These are phyloP conservation scores for Drosophila azteca DNA, from an alignment of 1,140 invertebrate species.

Conservation along the genomic window DNA sequence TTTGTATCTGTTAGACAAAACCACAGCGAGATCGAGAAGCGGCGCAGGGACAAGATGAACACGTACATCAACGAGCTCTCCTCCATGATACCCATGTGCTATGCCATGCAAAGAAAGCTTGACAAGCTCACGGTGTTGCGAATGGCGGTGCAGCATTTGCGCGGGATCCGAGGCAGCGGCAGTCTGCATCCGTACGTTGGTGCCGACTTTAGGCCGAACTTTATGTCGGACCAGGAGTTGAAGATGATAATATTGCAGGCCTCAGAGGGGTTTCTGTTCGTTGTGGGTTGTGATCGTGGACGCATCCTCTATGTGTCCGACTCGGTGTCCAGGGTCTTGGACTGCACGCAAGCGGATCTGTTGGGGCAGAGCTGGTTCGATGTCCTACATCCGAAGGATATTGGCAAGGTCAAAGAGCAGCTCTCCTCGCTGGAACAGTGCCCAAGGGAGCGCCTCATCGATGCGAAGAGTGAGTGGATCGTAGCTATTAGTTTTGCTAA, in stretches of 20 bases:
- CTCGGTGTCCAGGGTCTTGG: constrained; percentile 92
- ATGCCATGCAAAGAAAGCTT: constrained; percentile 95
- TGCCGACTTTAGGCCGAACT: constrained; percentile 93
- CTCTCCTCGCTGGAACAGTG: constrained; percentile 95
- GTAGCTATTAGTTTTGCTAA: not conserved
- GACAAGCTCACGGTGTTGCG: constrained; percentile 96
- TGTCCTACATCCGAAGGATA: constrained; percentile 96
- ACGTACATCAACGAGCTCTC: constrained; percentile 96
- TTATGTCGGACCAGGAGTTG: constrained; percentile 94
- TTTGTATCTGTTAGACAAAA: constrained; percentile 88
- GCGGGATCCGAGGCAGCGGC: constrained; percentile 90
- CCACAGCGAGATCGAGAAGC: constrained; percentile 98
- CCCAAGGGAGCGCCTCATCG: constrained; percentile 94
- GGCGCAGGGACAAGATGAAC: constrained; percentile 97
- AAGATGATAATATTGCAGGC: constrained; percentile 92
- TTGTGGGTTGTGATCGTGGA: constrained; percentile 96
- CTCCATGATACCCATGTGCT: constrained; percentile 96
- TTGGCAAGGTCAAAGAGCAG: constrained; percentile 97
- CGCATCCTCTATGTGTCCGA: constrained; percentile 95
- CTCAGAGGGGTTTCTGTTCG: constrained; percentile 96
- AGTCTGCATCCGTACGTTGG: constrained; percentile 91
- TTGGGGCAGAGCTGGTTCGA: constrained; percentile 97
- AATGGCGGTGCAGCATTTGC: constrained; percentile 97
- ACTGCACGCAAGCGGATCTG: constrained; percentile 94
- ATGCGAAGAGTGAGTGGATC: constrained; percentile 92